These are phyloP conservation scores for Callipepla squamata DNA, from an alignment of 2,113 vertebrate species.

Conservation along the genomic window DNA sequence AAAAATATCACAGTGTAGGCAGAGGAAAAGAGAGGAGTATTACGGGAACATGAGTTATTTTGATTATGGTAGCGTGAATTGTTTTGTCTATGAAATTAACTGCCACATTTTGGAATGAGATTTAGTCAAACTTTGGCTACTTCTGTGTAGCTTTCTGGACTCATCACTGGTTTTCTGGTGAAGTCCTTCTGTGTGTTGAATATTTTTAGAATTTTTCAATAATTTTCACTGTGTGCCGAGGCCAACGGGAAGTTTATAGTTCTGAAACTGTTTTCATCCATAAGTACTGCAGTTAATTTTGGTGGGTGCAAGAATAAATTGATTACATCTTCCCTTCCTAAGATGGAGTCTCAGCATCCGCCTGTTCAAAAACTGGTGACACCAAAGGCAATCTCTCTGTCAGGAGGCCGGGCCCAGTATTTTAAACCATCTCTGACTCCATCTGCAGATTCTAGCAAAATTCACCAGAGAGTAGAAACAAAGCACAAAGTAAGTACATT, in stretches of 20 bases:
- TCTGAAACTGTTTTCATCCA: neutral
- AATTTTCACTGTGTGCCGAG: neutral
- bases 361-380: conserved; percentile 91
- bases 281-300: neutral
- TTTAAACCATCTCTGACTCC: conserved; percentile 91
- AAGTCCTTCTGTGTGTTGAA: neutral
- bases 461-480: conserved; percentile 77
- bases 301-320: neutral
- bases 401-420: conserved; percentile 83
- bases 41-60: neutral
- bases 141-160: neutral
- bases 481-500: conserved; percentile 76
- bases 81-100: neutral
- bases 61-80: neutral
- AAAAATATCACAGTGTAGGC: neutral
- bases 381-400: conserved; percentile 80
- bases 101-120: neutral
- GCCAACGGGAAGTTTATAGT: neutral
- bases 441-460: conserved; percentile 76
- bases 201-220: neutral
- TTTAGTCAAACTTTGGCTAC: neutral
- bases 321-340: conserved; percentile 60
- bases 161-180: neutral
- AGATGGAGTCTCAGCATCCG: conserved; percentile 87
- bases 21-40: neutral